Conservation (phyloP, 2,888 invertebrate genomes). For the Scelioninae gen. 1 region DNA sequence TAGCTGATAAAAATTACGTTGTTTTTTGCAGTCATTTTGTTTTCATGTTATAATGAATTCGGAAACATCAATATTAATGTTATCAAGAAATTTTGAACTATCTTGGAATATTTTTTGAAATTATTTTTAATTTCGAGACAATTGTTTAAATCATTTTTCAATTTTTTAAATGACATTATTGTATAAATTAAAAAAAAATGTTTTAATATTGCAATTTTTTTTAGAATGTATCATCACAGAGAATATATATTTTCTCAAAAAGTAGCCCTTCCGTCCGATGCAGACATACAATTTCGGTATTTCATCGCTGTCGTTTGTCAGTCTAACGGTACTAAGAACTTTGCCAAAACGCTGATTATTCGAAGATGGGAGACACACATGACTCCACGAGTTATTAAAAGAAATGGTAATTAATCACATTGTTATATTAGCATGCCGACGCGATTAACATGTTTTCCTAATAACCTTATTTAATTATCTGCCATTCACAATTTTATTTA, state of each 20-base stretch:
- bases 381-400: slow-evolving; percentile 87
- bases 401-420: slow-evolving; percentile 81
- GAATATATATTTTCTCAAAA: slow-evolving; percentile 84
- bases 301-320: slow-evolving; percentile 90
- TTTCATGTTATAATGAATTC: not conserved
- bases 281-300: slow-evolving; percentile 90
- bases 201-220: too few relatives aligned
- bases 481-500: too few relatives aligned
- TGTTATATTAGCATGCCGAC: too few relatives aligned
- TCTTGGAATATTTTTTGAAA: too few relatives aligned
- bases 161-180: too few relatives aligned
- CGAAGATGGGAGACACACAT: slow-evolving; percentile 93
- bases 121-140: too few relatives aligned
- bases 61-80: not conserved
- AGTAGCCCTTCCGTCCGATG: slow-evolving; percentile 88
- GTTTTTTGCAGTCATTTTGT: not conserved
- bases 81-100: too few relatives aligned
- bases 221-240: slow-evolving; percentile 73
- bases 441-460: too few relatives aligned
- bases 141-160: too few relatives aligned
- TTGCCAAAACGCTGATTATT: slow-evolving; percentile 86
- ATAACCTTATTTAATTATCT: too few relatives aligned
- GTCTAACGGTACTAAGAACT: slow-evolving; percentile 84
- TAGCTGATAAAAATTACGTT: not conserved
- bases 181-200: too few relatives aligned